phyloP scores from a whole-genome alignment of 1,140 invertebrate genomes.

The Macrobrachium rosenbergii region DNA sequence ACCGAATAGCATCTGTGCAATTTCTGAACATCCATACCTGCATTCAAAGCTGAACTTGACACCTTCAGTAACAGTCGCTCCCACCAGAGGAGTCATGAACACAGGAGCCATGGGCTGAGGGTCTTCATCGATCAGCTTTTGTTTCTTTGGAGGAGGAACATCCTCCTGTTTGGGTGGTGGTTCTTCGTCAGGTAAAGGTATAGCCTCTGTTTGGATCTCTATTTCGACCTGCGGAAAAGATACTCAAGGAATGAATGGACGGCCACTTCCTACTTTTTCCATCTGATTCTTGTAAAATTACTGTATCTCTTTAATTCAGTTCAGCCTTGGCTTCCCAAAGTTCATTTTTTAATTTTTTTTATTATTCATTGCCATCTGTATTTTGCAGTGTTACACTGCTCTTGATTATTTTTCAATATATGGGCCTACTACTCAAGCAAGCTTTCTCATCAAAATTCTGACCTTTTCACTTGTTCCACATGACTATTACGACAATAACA shows the following conservation, averaged over 20 bases:
- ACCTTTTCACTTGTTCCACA: no score
- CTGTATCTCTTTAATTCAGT: background rate
- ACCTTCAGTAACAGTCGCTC: conserved; percentile 82
- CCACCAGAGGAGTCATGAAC: conserved; percentile 78
- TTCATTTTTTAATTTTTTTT: no score
- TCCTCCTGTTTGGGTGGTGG: conserved; percentile 67
- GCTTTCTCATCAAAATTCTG: no score
- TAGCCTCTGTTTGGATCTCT: conserved; percentile 63
- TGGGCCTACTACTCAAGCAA: no score
- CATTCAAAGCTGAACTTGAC: conserved; percentile 78
- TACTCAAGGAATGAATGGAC: background rate
- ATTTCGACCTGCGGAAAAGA: conserved; percentile 57
- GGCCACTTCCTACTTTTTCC: background rate
- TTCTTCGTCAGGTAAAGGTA: conserved; percentile 67
- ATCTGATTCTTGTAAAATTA: background rate
- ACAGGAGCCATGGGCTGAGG: conserved; percentile 72
- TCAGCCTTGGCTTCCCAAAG: no score
- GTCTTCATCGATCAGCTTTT: conserved; percentile 69
- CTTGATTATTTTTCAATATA: no score
- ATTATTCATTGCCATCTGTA: no score
- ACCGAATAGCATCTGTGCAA: background rate
- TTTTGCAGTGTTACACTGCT: no score
- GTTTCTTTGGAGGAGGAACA: conserved; percentile 67
- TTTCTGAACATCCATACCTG: conserved; percentile 69
- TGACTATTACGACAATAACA: no score